phyloP scores from a whole-genome alignment of 2,888 invertebrate genomes.

The Opisthograptis luteolata region DNA sequence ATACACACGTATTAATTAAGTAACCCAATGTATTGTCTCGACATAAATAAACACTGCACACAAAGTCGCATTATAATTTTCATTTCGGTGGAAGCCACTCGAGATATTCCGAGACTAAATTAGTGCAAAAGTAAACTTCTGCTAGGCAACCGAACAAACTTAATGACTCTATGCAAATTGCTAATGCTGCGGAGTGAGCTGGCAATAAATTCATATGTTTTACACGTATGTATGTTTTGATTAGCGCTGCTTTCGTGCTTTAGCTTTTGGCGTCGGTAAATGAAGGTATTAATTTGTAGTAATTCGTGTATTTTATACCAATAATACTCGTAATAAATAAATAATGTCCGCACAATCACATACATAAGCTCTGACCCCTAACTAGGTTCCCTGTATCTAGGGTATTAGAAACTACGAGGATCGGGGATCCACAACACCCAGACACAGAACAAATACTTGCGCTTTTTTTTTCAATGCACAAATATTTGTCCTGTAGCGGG shows the following conservation, averaged over 20 bases:
- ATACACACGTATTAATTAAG: background rate
- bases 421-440: too few species aligned
- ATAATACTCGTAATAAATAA: too few species aligned
- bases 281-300: background rate
- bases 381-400: too few species aligned
- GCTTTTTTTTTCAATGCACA: too few species aligned
- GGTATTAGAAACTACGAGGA: too few species aligned
- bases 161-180: slow-evolving; percentile 21
- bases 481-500: too few species aligned
- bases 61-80: slow-evolving; percentile 8
- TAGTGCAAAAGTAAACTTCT: slow-evolving; percentile 15
- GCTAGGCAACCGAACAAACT: slow-evolving; percentile 12
- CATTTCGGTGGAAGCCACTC: slow-evolving; percentile 3
- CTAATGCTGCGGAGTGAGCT: background rate
- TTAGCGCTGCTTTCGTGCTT: slow-evolving; percentile 6
- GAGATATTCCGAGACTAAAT: slow-evolving; percentile 11
- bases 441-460: too few species aligned
- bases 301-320: too few species aligned
- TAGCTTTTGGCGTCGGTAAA: background rate
- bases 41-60: slow-evolving; percentile 7
- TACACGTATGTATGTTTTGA: slow-evolving; percentile 14
- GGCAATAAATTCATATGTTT: slow-evolving; percentile 8
- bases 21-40: background rate
- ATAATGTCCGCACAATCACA: too few species aligned
- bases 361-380: too few species aligned